Conservation (phyloP, 2,797 vertebrate species). For the Tragelaphus eurycerus region DNA sequence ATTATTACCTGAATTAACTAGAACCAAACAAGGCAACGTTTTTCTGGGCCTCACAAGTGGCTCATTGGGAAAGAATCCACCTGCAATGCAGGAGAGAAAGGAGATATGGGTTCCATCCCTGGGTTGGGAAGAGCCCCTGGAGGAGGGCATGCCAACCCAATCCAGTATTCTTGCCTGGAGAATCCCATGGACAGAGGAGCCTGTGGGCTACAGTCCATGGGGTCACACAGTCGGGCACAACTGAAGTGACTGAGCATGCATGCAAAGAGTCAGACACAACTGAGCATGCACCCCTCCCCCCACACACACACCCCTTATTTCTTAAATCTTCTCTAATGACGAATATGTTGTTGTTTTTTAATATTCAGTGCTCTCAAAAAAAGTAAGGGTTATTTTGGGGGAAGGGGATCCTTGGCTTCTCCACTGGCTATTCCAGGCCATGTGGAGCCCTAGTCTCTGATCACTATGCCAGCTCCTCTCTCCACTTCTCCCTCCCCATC, state of each 20-base stretch:
- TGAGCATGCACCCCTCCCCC: not conserved
- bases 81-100: not conserved
- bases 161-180: not conserved
- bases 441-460: fast-evolving
- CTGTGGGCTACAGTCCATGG: not conserved
- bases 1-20: not conserved
- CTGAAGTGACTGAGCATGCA: not conserved
- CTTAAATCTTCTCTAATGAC: not conserved
- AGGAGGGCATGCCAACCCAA: not conserved
- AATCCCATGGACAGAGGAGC: not conserved
- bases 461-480: not conserved
- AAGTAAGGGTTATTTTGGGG: not conserved
- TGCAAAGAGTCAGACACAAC: not conserved
- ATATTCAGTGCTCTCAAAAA: not conserved
- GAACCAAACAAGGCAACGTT: not conserved
- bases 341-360: not conserved
- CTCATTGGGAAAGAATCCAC: not conserved
- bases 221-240: fast-evolving
- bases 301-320: not conserved
- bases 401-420: not conserved
- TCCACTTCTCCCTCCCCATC: not conserved
- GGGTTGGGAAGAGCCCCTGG: not conserved
- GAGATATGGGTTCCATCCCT: not conserved
- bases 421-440: not conserved
- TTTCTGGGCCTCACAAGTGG: not conserved